phyloP scores from a whole-genome alignment of 2,888 invertebrate genomes.

The Scaeva pyrastri region DNA sequence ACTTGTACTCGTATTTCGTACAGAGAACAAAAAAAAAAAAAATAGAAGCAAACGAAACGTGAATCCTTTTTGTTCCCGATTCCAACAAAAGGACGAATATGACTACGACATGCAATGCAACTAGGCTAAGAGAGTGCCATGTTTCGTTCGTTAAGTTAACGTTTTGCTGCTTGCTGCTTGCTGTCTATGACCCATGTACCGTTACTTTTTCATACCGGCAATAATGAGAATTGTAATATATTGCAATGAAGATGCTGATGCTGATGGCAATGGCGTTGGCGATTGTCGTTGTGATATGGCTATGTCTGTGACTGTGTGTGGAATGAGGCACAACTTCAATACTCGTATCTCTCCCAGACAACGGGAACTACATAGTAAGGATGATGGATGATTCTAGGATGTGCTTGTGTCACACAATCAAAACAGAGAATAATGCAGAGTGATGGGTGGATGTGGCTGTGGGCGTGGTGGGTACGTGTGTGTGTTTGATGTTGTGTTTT shows the following conservation, averaged over 20 bases:
- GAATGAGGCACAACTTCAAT: slow-evolving; percentile 16
- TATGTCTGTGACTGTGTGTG: slow-evolving; percentile 9
- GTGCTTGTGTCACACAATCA: slow-evolving; percentile 61
- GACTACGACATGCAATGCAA: background rate
- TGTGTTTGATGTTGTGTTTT: background rate
- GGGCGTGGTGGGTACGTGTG: slow-evolving; percentile 18
- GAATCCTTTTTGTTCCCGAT: slow-evolving; percentile 12
- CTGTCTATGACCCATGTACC: slow-evolving; percentile 52
- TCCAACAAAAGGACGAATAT: no score
- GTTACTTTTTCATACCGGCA: slow-evolving; percentile 52
- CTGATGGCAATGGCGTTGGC: slow-evolving; percentile 17
- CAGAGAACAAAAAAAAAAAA: no score
- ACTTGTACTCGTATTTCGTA: no score
- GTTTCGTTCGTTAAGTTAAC: slow-evolving; percentile 61
- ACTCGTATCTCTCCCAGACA: slow-evolving; percentile 56
- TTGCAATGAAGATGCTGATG: slow-evolving; percentile 33
- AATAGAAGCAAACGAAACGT: background rate
- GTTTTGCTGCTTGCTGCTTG: slow-evolving; percentile 25
- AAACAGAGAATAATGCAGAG: slow-evolving; percentile 48
- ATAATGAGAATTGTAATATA: slow-evolving; percentile 52
- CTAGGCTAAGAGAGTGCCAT: slow-evolving; percentile 43
- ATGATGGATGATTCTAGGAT: slow-evolving; percentile 63
- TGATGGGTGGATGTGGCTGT: background rate
- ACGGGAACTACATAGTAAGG: slow-evolving; percentile 17
- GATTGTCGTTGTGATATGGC: slow-evolving; percentile 18